A percentile compares a stretch with the other conserved stretches of the same genome.
These are phyloP conservation scores for Eristalinus aeneus DNA, from an alignment of 2,888 invertebrate species.

Conservation along the genomic window DNA sequence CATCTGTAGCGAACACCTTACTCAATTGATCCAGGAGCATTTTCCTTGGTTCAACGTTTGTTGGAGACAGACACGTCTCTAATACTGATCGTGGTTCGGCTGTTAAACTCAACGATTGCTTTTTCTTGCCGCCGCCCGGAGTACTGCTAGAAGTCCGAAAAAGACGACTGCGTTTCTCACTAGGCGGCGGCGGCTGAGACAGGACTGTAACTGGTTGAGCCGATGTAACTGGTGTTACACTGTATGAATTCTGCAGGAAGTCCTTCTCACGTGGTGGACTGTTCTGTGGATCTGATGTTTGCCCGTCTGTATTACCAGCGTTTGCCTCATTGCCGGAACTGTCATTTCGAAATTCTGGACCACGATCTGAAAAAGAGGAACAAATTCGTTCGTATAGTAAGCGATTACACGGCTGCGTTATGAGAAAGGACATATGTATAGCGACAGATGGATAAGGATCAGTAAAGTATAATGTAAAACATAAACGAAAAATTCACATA, in stretches of 20 bases:
- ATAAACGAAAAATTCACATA: background rate
- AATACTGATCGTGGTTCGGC: conserved; percentile 81
- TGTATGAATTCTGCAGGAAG: conserved; percentile 75
- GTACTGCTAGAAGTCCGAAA: conserved; percentile 80
- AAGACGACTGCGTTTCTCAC: conserved; percentile 81
- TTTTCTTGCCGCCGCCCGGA: conserved; percentile 81
- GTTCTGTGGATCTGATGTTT: conserved; percentile 83
- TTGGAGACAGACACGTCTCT: conserved; percentile 80
- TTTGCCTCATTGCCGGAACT: conserved; percentile 83
- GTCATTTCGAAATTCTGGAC: conserved; percentile 78
- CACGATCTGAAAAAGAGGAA: conserved; percentile 75
- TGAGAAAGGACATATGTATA: background rate
- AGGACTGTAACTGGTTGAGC: conserved; percentile 65
- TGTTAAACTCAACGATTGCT: conserved; percentile 84
- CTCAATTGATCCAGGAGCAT: conserved; percentile 90
- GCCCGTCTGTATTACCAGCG: conserved; percentile 84
- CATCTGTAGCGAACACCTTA: conserved; percentile 90
- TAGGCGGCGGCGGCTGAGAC: conserved; percentile 73
- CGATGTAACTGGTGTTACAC: conserved; percentile 76
- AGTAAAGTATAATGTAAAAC: conserved; percentile 31
- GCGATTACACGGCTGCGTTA: background rate
- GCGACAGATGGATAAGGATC: conserved; percentile 26
- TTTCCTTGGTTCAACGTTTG: conserved; percentile 86
- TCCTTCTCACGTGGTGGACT: conserved; percentile 83
- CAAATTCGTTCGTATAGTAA: background rate